These are phyloP conservation scores for Manduca sexta DNA, from an alignment of 1,140 invertebrate genomes.

Conservation along the genomic window DNA sequence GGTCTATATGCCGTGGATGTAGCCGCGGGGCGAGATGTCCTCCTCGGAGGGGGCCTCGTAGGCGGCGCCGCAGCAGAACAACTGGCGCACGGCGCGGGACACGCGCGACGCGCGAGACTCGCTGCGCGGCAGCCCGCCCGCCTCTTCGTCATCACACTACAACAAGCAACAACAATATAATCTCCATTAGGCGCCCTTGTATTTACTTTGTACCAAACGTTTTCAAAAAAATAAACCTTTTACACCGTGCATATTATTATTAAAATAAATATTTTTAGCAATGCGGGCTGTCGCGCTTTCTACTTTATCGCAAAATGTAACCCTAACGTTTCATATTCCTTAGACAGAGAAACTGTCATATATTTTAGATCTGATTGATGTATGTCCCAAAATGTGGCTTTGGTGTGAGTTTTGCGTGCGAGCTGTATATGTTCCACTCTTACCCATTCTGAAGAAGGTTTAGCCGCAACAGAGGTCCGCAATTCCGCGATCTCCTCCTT, in stretches of 20 bases:
- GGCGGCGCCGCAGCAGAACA: conserved; percentile 57
- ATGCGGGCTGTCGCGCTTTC: conserved; percentile 26
- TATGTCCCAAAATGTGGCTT: too few species aligned
- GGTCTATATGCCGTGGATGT: conserved; percentile 33
- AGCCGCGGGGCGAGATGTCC: conserved; percentile 31
- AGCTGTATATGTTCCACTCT: too few species aligned
- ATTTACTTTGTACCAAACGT: neutral
- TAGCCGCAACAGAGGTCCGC: conserved; percentile 27
- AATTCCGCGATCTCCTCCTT: conserved; percentile 40
- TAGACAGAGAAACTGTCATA: too few species aligned
- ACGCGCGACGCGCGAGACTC: conserved; percentile 49
- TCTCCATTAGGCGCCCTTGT: neutral
- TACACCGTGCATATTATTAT: too few species aligned
- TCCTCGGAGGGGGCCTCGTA: conserved; percentile 53
- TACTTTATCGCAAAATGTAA: neutral
- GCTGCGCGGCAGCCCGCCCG: conserved; percentile 62
- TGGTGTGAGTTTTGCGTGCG: too few species aligned
- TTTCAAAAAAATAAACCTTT: too few species aligned
- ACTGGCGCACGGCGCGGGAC: conserved; percentile 43
- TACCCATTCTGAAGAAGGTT: conserved; percentile 49
- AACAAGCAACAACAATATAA: conserved; percentile 24
- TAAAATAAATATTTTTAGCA: too few species aligned
- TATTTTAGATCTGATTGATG: too few species aligned
- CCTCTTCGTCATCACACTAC: conserved; percentile 60
- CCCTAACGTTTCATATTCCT: too few species aligned